Percentiles rank a stretch among this genome's conserved stretches.
These are phyloP conservation scores for Pollenia angustigena DNA, from an alignment of 2,888 invertebrate genomes.

Conservation along the genomic window DNA sequence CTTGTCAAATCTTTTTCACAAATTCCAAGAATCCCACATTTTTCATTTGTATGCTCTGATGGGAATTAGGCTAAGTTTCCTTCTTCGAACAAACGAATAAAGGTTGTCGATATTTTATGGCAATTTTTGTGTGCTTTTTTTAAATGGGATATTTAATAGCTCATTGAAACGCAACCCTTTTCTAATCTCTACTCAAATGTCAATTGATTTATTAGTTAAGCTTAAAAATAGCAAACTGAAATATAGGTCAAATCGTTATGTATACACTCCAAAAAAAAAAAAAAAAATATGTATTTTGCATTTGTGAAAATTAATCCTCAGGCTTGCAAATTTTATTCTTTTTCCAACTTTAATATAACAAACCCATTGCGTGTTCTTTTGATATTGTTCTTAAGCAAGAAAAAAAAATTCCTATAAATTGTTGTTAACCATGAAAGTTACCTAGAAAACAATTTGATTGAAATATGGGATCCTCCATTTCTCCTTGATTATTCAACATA, in stretches of 20 bases:
- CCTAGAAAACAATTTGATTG: not conserved
- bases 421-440: slow-evolving; percentile 25
- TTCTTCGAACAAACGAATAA: not conserved
- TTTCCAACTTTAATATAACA: not conserved
- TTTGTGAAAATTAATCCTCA: slow-evolving; percentile 14
- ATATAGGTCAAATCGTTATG: slow-evolving; percentile 58
- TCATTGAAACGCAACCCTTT: slow-evolving; percentile 66
- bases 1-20: slow-evolving; percentile 14
- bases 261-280: not conserved
- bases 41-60: not conserved
- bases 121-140: slow-evolving; percentile 20
- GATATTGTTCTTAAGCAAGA: not conserved
- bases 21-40: slow-evolving; percentile 39
- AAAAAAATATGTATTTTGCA: not conserved
- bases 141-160: slow-evolving; percentile 57
- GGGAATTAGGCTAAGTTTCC: slow-evolving; percentile 38
- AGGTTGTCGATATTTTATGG: slow-evolving; percentile 11
- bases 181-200: slow-evolving; percentile 24
- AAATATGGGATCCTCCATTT: slow-evolving; percentile 21
- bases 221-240: slow-evolving; percentile 27
- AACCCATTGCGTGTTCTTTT: slow-evolving; percentile 39
- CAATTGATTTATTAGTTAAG: slow-evolving; percentile 59
- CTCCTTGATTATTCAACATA: not conserved
- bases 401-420: slow-evolving; percentile 19
- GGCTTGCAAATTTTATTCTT: not conserved